Evolutionary conservation across 1,140 invertebrate species (phyloP).

Genomic region (Cecropterus lyciades): DNA sequence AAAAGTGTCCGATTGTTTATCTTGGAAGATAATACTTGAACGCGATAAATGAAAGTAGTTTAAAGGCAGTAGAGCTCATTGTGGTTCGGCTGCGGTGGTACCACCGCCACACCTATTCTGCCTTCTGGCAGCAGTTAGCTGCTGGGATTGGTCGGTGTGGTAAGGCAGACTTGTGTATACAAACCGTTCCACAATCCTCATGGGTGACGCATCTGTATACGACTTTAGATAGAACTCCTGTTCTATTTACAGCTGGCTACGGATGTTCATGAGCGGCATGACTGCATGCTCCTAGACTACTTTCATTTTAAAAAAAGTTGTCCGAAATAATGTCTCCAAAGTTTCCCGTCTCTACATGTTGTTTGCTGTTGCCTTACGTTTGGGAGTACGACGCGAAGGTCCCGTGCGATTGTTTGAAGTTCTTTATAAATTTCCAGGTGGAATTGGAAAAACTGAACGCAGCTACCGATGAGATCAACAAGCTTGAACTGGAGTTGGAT

Average conservation of each 20-base stretch:
- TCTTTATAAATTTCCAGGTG: constrained; percentile 87
- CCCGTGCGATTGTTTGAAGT: constrained; percentile 74
- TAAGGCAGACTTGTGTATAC: neutral
- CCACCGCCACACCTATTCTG: neutral
- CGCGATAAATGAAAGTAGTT: constrained; percentile 38
- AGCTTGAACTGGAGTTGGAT: constrained; percentile 96
- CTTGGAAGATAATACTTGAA: constrained; percentile 43
- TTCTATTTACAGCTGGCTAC: neutral
- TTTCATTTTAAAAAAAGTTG: constrained; percentile 6
- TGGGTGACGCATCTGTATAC: neutral
- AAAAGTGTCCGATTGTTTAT: constrained; percentile 48
- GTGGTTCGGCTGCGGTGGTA: neutral
- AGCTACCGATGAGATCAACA: constrained; percentile 98
- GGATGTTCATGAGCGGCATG: neutral
- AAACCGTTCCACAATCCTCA: too few relatives aligned
- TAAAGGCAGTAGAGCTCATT: neutral
- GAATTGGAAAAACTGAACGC: constrained; percentile 97
- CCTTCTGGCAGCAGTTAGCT: neutral
- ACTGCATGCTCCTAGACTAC: neutral
- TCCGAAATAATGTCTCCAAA: constrained; percentile 57
- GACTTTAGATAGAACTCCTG: neutral
- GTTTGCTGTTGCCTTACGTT: constrained; percentile 71
- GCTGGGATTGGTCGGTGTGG: neutral
- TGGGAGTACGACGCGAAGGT: constrained; percentile 60
- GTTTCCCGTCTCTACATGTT: constrained; percentile 82